phyloP scores from a whole-genome alignment of 2,888 invertebrate species.

The Athetis lepigone region DNA sequence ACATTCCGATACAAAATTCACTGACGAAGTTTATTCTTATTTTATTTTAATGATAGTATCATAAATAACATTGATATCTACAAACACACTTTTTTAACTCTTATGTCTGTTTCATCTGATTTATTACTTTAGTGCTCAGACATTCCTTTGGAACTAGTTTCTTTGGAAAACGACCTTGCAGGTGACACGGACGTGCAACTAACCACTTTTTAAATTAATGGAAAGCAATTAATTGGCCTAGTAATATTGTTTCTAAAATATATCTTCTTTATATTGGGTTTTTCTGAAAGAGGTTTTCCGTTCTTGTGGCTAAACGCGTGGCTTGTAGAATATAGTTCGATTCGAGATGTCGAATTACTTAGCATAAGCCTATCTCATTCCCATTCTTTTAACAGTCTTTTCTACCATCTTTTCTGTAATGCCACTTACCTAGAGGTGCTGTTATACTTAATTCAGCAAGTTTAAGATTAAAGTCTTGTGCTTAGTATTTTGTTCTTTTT shows the following conservation, averaged over 20 bases:
- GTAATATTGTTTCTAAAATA: conserved; percentile 5
- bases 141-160: conserved; percentile 57
- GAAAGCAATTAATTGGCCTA: conserved; percentile 25
- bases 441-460: too few relatives aligned
- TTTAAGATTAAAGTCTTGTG: too few relatives aligned
- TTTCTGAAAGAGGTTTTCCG: too few relatives aligned
- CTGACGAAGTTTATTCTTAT: conserved; percentile 52
- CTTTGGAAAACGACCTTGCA: conserved; percentile 46
- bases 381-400: too few relatives aligned
- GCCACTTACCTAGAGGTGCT: too few relatives aligned
- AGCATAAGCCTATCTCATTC: too few relatives aligned
- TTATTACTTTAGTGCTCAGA: conserved; percentile 42
- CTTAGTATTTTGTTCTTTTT: too few relatives aligned
- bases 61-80: conserved; percentile 54
- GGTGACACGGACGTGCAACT: conserved; percentile 51
- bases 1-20: conserved; percentile 50
- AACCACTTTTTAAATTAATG: conserved; percentile 19
- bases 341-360: too few relatives aligned
- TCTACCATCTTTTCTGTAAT: too few relatives aligned
- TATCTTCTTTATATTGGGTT: not conserved
- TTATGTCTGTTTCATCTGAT: conserved; percentile 46
- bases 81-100: conserved; percentile 36
- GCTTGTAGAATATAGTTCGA: too few relatives aligned
- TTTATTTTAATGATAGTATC: conserved; percentile 43
- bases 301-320: too few relatives aligned